Conservation (phyloP, 2,888 invertebrate genomes). For the Lithophane ornitopus region DNA sequence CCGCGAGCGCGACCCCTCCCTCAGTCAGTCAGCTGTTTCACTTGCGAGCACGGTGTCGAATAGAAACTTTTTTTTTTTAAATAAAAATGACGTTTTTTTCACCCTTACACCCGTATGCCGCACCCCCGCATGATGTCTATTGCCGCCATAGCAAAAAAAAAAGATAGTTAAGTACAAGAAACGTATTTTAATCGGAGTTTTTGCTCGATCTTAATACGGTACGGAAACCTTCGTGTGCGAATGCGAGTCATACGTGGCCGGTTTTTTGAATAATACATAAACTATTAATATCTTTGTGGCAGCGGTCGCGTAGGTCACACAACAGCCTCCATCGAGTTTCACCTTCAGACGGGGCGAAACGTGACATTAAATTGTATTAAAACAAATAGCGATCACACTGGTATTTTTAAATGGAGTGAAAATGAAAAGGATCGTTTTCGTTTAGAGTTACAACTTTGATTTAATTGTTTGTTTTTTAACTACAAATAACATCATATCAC, state of each 20-base stretch:
- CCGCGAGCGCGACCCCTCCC: too few species aligned
- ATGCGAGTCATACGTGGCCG: background rate
- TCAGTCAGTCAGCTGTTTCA: too few species aligned
- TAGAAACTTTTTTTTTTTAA: too few species aligned
- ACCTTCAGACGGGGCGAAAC: conserved; percentile 44
- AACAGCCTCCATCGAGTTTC: conserved; percentile 23
- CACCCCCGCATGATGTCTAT: too few species aligned
- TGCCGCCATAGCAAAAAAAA: too few species aligned
- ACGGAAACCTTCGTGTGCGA: background rate
- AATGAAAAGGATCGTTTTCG: background rate
- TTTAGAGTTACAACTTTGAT: background rate
- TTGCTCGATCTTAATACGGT: too few species aligned
- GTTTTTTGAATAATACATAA: conserved; percentile 18
- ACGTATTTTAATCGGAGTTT: too few species aligned
- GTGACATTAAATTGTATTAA: conserved; percentile 22
- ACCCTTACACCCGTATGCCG: too few species aligned
- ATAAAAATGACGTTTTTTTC: too few species aligned
- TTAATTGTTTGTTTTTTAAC: background rate
- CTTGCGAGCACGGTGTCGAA: too few species aligned
- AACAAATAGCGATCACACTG: conserved; percentile 29
- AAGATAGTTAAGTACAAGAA: too few species aligned
- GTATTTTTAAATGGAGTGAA: conserved; percentile 8
- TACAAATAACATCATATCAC: background rate
- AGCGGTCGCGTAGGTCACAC: conserved; percentile 9
- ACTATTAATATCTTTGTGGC: background rate